Percentiles rank a stretch among this genome's conserved stretches.
Conservation (phyloP, 1,140 invertebrate species). For the Daktulosphaira vitifoliae region DNA sequence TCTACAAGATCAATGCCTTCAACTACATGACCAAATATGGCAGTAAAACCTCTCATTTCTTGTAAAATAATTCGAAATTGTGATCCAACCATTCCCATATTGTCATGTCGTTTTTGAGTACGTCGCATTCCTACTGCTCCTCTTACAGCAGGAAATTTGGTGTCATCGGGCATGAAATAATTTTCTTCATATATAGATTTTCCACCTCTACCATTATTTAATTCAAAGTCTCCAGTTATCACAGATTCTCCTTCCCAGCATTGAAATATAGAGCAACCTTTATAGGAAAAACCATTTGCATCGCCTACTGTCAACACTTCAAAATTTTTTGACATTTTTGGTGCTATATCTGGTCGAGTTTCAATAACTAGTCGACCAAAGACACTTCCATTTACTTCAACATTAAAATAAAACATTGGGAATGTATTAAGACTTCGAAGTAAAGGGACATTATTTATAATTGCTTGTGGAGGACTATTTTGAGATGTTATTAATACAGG, state of each 20-base stretch:
- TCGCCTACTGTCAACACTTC: conserved; percentile 68
- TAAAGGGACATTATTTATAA: conserved; percentile 7
- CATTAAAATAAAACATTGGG: conserved; percentile 49
- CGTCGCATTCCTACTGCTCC: conserved; percentile 74
- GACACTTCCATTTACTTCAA: conserved; percentile 61
- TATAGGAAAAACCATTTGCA: conserved; percentile 61
- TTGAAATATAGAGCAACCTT: conserved; percentile 69
- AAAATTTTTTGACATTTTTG: conserved; percentile 87
- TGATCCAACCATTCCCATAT: conserved; percentile 69
- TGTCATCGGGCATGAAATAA: conserved; percentile 73
- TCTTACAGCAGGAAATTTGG: conserved; percentile 61
- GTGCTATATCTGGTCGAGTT: conserved; percentile 72
- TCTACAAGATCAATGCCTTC: conserved; percentile 72
- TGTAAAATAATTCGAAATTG: conserved; percentile 73
- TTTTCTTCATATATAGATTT: conserved; percentile 65
- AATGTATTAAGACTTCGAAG: conserved; percentile 7
- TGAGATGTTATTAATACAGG: conserved; percentile 25
- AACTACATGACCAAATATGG: conserved; percentile 71
- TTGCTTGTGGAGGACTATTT: conserved; percentile 17
- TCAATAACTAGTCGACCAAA: conserved; percentile 72
- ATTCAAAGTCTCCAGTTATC: conserved; percentile 54
- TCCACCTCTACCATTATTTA: conserved; percentile 71
- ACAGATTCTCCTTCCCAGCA: conserved; percentile 71
- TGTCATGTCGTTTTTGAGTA: conserved; percentile 70
- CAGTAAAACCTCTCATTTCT: conserved; percentile 72